Conservation (phyloP, 2,113 vertebrate species). For the Mohoua ochrocephala region DNA sequence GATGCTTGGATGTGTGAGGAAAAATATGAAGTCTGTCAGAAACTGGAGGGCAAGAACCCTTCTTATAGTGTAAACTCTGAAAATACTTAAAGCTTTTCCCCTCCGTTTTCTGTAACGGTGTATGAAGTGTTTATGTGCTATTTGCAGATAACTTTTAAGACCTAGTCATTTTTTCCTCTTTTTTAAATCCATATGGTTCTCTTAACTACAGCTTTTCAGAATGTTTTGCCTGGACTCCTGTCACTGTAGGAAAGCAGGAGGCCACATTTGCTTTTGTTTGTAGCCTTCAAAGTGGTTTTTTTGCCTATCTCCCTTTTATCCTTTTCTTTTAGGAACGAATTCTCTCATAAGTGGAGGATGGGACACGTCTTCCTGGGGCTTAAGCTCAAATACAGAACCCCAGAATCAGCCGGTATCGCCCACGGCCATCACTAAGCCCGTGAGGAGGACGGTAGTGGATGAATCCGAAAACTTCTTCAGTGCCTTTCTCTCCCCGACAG, state of each 20-base stretch:
- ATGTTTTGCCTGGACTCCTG: not conserved
- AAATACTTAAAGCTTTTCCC: not conserved
- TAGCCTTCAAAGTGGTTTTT: not conserved
- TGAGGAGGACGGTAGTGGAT: constrained; percentile 90
- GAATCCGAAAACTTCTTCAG: constrained; percentile 96
- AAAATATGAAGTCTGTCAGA: not conserved
- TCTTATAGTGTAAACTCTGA: not conserved
- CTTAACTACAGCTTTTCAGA: not conserved
- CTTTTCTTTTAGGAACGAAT: constrained; percentile 68
- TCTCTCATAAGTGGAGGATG: constrained; percentile 85
- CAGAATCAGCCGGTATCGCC: constrained; percentile 71
- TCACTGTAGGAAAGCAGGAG: not conserved
- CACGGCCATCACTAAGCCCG: constrained; percentile 95
- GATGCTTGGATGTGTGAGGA: not conserved
- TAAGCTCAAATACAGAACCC: constrained; percentile 72
- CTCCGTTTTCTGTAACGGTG: not conserved
- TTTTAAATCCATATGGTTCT: not conserved
- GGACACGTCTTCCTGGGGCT: constrained; percentile 90
- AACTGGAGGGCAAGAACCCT: not conserved
- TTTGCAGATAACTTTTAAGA: not conserved
- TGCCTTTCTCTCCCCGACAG: constrained; percentile 86
- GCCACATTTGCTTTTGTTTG: not conserved
- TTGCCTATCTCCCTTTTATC: not conserved
- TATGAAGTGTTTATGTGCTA: not conserved
- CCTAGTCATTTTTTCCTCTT: not conserved